These are phyloP conservation scores for Mesorhabditis spiculigera DNA, from an alignment of 2,888 invertebrate genomes.

Conservation along the genomic window DNA sequence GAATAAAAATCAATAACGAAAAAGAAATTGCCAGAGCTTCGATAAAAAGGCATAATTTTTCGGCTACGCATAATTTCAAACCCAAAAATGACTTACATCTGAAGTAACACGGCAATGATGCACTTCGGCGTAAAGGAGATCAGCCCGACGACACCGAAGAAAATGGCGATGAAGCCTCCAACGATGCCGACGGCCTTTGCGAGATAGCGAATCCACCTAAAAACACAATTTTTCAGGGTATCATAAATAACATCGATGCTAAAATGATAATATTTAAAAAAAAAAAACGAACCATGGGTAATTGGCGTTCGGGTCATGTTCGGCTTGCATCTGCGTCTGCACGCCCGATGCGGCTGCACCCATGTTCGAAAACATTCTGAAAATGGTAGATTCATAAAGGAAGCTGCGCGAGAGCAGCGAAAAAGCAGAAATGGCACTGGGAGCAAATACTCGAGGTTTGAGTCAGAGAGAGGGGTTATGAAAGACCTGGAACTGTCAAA, in stretches of 20 bases:
- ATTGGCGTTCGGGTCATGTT: slow-evolving; percentile 53
- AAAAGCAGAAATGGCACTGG: background rate
- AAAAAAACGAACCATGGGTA: slow-evolving; percentile 38
- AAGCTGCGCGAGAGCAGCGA: background rate
- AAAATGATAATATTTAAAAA: background rate
- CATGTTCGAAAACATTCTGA: slow-evolving; percentile 22
- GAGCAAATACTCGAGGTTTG: no score
- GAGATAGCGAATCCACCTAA: slow-evolving; percentile 52
- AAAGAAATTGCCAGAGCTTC: background rate
- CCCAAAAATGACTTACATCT: slow-evolving; percentile 39
- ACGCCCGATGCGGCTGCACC: slow-evolving; percentile 49
- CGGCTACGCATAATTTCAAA: background rate
- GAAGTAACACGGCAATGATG: slow-evolving; percentile 53
- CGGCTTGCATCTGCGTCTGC: slow-evolving; percentile 52
- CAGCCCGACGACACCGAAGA: slow-evolving; percentile 53
- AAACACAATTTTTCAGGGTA: slow-evolving; percentile 8
- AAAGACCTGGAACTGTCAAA: background rate
- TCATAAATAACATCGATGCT: background rate
- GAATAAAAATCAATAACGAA: background rate
- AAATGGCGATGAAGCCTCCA: slow-evolving; percentile 56
- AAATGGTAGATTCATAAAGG: background rate
- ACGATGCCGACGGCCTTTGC: slow-evolving; percentile 56
- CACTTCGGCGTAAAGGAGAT: slow-evolving; percentile 48
- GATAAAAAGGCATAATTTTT: background rate
- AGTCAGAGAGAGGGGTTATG: background rate